phyloP scores from a whole-genome alignment of 2,113 vertebrate species.

The Fregetta grallaria region DNA sequence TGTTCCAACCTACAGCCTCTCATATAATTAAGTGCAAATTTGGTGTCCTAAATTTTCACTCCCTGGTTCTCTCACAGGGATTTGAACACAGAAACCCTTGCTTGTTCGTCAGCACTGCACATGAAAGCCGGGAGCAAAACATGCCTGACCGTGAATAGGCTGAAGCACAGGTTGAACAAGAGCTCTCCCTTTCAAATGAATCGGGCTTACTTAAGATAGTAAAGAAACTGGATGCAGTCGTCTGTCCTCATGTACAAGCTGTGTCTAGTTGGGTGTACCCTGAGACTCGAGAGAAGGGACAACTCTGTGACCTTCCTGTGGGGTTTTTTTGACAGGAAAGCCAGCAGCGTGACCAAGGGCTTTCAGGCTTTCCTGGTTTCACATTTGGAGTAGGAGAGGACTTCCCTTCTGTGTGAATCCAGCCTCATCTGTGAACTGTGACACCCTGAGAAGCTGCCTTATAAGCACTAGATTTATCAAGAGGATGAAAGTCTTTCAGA shows the following conservation, averaged over 20 bases:
- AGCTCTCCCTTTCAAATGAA: not conserved
- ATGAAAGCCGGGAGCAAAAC: constrained; percentile 6
- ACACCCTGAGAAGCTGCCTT: not conserved
- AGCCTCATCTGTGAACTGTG: not conserved
- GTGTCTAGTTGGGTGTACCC: not conserved
- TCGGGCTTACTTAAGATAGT: not conserved
- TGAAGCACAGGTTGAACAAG: constrained; percentile 46
- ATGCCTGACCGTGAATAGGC: not conserved
- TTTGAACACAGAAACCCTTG: not conserved
- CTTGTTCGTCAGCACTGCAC: not conserved
- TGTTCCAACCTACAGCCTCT: constrained; percentile 46
- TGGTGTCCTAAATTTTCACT: constrained; percentile 15
- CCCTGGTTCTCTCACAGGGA: not conserved
- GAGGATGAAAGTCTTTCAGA: not conserved
- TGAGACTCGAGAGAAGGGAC: not conserved
- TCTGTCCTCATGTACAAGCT: not conserved
- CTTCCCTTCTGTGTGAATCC: not conserved
- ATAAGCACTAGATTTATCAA: not conserved
- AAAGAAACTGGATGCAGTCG: not conserved
- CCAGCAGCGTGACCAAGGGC: not conserved
- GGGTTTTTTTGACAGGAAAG: not conserved
- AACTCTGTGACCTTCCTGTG: not conserved
- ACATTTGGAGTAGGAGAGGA: not conserved
- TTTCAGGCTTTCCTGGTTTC: not conserved
- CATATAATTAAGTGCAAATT: constrained; percentile 48